Conservation (phyloP, 2,113 vertebrate genomes). For the Crotophaga sulcirostris region DNA sequence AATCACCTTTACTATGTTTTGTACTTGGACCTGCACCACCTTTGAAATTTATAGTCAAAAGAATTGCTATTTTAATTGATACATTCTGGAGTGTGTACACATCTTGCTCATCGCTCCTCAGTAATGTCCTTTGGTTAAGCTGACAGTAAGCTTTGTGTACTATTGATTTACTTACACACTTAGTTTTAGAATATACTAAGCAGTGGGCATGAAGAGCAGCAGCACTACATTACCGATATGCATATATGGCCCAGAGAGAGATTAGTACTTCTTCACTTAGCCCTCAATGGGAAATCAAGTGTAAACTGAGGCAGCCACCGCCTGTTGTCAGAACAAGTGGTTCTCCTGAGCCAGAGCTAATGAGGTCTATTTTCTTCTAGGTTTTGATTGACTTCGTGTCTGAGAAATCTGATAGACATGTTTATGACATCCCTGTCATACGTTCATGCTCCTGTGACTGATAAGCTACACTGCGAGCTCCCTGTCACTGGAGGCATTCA, state of each 20-base stretch:
- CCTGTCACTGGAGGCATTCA: neutral
- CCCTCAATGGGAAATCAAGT: neutral
- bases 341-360: neutral
- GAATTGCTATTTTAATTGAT: neutral
- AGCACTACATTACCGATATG: neutral
- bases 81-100: rapidly evolving
- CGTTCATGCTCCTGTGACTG: neutral
- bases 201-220: neutral
- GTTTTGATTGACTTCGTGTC: neutral
- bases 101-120: neutral
- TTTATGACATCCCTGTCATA: neutral
- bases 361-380: neutral
- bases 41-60: neutral
- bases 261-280: neutral
- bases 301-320: neutral
- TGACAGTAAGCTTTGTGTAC: neutral
- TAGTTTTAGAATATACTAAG: neutral
- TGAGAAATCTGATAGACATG: neutral
- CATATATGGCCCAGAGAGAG: neutral
- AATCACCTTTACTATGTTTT: neutral
- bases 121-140: neutral
- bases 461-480: neutral
- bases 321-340: neutral
- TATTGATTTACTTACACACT: neutral
- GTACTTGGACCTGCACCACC: neutral